Evolutionary conservation across 2,888 invertebrate genomes (phyloP), one percentile per base, ranked within the genome.

Genomic region (Papilio demoleus): DNA sequence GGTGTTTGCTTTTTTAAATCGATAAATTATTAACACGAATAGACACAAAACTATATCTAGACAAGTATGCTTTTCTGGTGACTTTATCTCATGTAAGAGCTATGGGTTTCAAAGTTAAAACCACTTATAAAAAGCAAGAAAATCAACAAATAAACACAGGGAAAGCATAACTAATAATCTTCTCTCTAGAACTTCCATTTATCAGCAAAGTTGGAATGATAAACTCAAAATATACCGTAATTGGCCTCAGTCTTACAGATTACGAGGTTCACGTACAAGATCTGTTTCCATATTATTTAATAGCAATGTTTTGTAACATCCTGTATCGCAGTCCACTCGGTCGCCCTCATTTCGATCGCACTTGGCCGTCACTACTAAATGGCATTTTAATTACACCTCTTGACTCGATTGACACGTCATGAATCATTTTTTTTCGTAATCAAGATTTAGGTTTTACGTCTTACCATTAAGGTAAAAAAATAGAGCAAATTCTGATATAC

Each of bases 351-450:
- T 68, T 38, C 63, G 12, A 42, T 40, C 63, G 36, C 27, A 36
- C 42, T 56, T 63, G 68, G 27, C 68, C 58, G 63, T 68, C 68
- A 63, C 45, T 59, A 63, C 4, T 27, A 68, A 63, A 58, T 58
- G 47, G 56, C 58, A 53, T 53, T 61, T 61, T 67, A 67, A 67
- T 68, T 63, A 63, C 56, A 22, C 63, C 58, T 58, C 36, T 63
- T 59, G 47, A 47, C 24, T 50, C 65, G 53, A 56, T 56, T 56
- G 17, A 56, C 31, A 56, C 1, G 9, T 53, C 8, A 56, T n/a
- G 2, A 50, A 53, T n/a, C 50, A 24, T 50, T 8, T 50, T 0
- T 24, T 50, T 50, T 22, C 19, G 19, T 12, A 47, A 47, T 22
- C 11, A 47, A 47, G 22, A 22, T 47, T 47, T 12, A 22, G 47